phyloP scores from a whole-genome alignment of 2,113 vertebrate genomes.

The Nibea albiflora region DNA sequence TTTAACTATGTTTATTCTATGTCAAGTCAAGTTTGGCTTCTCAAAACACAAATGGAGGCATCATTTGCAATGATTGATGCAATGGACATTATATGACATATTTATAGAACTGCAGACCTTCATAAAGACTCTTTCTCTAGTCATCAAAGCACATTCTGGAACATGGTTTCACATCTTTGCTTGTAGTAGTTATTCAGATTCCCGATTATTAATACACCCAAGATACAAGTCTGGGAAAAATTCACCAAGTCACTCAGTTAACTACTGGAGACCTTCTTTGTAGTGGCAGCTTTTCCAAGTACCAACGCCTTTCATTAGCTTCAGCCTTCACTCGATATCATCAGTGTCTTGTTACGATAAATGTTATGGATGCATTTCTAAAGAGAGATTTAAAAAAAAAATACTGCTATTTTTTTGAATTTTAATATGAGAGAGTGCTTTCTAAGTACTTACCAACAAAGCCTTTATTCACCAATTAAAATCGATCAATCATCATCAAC shows the following conservation, averaged over 20 bases:
- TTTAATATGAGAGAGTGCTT: conserved; percentile 84
- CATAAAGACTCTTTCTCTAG: background rate
- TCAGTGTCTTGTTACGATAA: background rate
- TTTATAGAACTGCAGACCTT: background rate
- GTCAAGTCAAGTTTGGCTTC: conserved; percentile 11
- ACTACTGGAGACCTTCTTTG: conserved; percentile 67
- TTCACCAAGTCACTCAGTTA: background rate
- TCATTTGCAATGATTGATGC: background rate
- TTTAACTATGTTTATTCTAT: conserved; percentile 11
- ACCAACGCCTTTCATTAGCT: conserved; percentile 56
- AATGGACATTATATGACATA: conserved; percentile 15
- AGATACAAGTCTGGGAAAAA: background rate
- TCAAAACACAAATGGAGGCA: conserved; percentile 8
- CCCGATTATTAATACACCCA: background rate
- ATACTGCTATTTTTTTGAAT: conserved; percentile 69
- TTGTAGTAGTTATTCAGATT: conserved; percentile 15
- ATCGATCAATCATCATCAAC: conserved; percentile 83
- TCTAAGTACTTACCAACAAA: conserved; percentile 81
- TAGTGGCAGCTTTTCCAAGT: conserved; percentile 81
- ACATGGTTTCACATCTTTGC: conserved; percentile 15
- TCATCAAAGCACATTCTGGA: conserved; percentile 9
- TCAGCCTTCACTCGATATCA: conserved; percentile 16
- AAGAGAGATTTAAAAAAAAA: too few relatives aligned
- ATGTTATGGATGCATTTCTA: conserved; percentile 42
- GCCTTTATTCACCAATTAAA: conserved; percentile 88